These are phyloP conservation scores for Macrophya alboannulata DNA, from an alignment of 2,888 invertebrate species.

Conservation along the genomic window DNA sequence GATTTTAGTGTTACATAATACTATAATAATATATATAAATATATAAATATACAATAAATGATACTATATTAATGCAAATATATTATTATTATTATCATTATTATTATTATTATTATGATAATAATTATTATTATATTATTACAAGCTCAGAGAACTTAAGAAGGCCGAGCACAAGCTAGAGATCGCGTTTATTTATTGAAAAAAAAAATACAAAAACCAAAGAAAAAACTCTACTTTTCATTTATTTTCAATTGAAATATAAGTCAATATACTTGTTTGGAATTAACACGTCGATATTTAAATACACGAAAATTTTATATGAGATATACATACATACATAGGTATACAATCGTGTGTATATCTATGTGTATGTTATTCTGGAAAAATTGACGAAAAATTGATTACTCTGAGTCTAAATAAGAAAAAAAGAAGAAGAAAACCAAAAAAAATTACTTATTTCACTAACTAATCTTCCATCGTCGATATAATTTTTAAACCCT, in stretches of 20 bases:
- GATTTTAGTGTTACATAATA: slow-evolving; percentile 43
- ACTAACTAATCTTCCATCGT: slow-evolving; percentile 41
- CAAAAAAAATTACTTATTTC: neutral
- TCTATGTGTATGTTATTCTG: too few relatives aligned
- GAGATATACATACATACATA: too few relatives aligned
- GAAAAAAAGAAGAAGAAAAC: neutral
- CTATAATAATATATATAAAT: neutral
- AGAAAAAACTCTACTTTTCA: too few relatives aligned
- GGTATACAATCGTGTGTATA: too few relatives aligned
- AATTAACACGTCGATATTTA: too few relatives aligned
- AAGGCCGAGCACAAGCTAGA: neutral
- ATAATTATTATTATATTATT: neutral
- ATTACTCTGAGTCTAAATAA: neutral
- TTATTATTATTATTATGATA: neutral
- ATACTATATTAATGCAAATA: neutral
- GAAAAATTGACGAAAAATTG: too few relatives aligned
- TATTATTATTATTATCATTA: neutral
- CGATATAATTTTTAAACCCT: neutral
- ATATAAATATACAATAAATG: neutral
- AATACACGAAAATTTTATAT: too few relatives aligned
- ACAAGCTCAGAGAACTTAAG: slow-evolving; percentile 29
- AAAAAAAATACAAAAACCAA: neutral
- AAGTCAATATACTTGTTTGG: too few relatives aligned
- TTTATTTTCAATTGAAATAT: too few relatives aligned
- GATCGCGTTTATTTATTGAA: neutral